A percentile compares a stretch with the other conserved stretches of the same genome.
Evolutionary conservation across 2,888 invertebrate species (phyloP).

Genomic region (Cyaniris semiargus): DNA sequence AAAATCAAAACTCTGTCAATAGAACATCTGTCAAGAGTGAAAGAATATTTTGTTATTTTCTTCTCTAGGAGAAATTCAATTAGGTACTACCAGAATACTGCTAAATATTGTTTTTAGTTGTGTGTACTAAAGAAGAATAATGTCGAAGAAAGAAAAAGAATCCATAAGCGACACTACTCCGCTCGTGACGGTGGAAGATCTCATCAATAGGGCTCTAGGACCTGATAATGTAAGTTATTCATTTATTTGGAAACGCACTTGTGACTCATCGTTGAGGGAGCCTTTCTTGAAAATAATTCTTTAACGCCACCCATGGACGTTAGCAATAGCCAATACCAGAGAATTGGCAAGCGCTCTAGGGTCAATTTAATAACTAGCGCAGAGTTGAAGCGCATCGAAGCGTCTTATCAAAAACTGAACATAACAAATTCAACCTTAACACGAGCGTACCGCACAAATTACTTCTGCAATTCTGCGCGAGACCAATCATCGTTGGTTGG

Average conservation of each 20-base stretch:
- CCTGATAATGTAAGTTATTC: constrained; percentile 45
- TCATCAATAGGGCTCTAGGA: constrained; percentile 60
- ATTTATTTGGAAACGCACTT: background rate
- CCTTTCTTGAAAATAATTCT: background rate
- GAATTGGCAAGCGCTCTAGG: too few species aligned
- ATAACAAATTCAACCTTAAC: too few species aligned
- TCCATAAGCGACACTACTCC: constrained; percentile 59
- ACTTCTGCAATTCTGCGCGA: too few species aligned
- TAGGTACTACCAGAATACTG: too few species aligned
- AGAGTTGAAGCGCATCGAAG: too few species aligned
- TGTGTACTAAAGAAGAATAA: background rate
- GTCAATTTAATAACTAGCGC: too few species aligned
- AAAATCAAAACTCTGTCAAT: background rate
- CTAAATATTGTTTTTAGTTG: background rate
- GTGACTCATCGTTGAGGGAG: background rate
- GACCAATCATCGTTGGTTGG: too few species aligned
- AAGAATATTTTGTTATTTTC: background rate
- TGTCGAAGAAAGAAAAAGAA: constrained; percentile 43
- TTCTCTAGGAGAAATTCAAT: background rate
- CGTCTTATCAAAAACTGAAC: too few species aligned
- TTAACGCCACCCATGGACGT: background rate
- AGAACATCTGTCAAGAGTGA: background rate
- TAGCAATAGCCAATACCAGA: too few species aligned
- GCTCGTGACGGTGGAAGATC: constrained; percentile 61
- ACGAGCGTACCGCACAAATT: too few species aligned